Conservation (phyloP, 2,113 vertebrate genomes). For the Cyprinus carpio region DNA sequence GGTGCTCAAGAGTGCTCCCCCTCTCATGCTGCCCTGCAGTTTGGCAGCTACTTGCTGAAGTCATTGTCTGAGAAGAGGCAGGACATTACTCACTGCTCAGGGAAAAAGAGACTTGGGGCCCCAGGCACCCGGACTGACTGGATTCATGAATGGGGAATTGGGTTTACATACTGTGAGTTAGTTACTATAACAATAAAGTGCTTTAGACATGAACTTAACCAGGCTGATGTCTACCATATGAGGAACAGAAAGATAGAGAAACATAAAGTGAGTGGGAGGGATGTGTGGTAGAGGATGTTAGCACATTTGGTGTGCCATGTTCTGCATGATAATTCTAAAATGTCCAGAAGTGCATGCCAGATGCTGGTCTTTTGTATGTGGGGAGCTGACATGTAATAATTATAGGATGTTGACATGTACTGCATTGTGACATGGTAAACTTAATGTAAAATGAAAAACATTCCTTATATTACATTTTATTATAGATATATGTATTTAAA, state of each 20-base stretch:
- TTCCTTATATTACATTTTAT: background rate
- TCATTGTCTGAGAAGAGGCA: constrained; percentile 90
- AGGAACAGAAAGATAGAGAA: constrained; percentile 25
- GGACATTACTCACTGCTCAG: constrained; percentile 90
- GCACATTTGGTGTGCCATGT: background rate
- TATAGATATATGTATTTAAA: background rate
- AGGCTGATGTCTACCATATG: background rate
- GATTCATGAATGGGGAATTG: constrained; percentile 33
- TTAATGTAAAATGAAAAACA: background rate
- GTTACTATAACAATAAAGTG: background rate
- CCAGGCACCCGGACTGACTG: background rate
- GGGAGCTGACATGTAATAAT: background rate
- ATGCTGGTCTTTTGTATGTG: background rate
- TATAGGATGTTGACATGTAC: background rate
- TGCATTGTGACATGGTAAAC: background rate
- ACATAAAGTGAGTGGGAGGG: background rate
- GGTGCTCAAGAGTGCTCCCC: constrained; percentile 69
- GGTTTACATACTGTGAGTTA: constrained; percentile 25
- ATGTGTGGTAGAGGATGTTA: background rate
- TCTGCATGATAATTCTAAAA: background rate
- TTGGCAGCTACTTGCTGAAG: constrained; percentile 79
- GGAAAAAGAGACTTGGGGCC: constrained; percentile 31
- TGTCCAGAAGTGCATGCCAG: background rate
- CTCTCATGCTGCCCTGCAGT: constrained; percentile 63
- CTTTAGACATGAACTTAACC: background rate